phyloP scores from a whole-genome alignment of 2,113 vertebrate species.

The Lagopus muta region DNA sequence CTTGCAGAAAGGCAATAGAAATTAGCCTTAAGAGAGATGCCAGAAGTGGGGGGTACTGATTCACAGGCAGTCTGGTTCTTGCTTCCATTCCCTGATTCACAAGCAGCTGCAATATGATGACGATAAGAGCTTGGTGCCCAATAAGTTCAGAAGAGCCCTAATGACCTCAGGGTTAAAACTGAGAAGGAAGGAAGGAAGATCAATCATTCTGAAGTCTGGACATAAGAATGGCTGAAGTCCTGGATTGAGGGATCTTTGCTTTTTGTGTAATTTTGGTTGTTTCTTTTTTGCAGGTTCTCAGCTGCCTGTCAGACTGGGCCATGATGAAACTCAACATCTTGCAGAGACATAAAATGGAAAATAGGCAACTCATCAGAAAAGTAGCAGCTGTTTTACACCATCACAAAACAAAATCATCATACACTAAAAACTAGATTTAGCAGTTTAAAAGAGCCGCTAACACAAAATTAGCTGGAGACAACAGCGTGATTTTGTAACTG shows the following conservation, averaged over 20 bases:
- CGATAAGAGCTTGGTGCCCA: not conserved
- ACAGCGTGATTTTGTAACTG: slow-evolving; percentile 62
- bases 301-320: slow-evolving; percentile 51
- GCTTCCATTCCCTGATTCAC: not conserved
- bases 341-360: slow-evolving; percentile 74
- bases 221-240: not conserved
- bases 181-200: not conserved
- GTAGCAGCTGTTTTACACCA: slow-evolving; percentile 76
- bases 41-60: not conserved
- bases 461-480: slow-evolving; percentile 74
- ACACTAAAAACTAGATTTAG: slow-evolving; percentile 74
- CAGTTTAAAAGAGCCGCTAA: slow-evolving; percentile 73
- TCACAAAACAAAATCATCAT: slow-evolving; percentile 72
- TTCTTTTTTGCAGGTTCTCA: slow-evolving; percentile 36
- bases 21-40: not conserved
- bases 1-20: not conserved
- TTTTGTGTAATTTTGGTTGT: not conserved
- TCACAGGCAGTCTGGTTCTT: not conserved
- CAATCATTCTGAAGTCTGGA: not conserved
- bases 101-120: not conserved
- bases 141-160: not conserved
- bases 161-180: not conserved
- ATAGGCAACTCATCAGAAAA: slow-evolving; percentile 71
- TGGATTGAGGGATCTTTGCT: not conserved
- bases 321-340: slow-evolving; percentile 70